These are phyloP conservation scores for Pipistrellus pygmaeus DNA, from an alignment of 2,797 vertebrate genomes.

Conservation along the genomic window DNA sequence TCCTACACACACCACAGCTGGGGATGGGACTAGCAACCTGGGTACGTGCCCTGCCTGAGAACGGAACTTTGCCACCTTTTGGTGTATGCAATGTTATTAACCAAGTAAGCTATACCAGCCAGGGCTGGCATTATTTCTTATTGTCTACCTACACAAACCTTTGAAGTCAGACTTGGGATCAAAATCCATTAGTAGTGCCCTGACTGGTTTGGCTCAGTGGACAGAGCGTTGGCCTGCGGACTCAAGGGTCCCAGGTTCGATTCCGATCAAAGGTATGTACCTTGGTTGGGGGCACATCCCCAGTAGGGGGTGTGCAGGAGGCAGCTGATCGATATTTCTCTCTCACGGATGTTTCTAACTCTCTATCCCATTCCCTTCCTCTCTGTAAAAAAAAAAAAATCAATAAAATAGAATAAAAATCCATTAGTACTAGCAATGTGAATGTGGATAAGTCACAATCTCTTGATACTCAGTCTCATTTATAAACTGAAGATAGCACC, in stretches of 20 bases:
- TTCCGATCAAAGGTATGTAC: too few species aligned
- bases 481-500: neutral
- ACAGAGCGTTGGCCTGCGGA: too few species aligned
- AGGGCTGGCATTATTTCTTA: constrained; percentile 24
- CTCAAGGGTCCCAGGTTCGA: too few species aligned
- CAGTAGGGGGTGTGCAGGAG: too few species aligned
- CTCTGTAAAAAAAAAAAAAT: too few species aligned
- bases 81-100: neutral
- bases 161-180: neutral
- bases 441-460: constrained; percentile 11
- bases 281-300: too few species aligned
- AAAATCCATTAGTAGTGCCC: constrained; percentile 7
- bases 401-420: neutral
- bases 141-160: neutral
- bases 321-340: too few species aligned
- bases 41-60: neutral
- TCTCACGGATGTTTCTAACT: too few species aligned
- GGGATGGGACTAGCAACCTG: neutral
- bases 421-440: neutral
- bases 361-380: too few species aligned
- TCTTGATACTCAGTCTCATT: constrained; percentile 44
- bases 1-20: neutral
- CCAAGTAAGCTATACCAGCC: neutral
- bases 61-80: neutral
- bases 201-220: too few species aligned